Evolutionary conservation across 2,888 invertebrate genomes (phyloP).

Genomic region (Drosophila algonquin): DNA sequence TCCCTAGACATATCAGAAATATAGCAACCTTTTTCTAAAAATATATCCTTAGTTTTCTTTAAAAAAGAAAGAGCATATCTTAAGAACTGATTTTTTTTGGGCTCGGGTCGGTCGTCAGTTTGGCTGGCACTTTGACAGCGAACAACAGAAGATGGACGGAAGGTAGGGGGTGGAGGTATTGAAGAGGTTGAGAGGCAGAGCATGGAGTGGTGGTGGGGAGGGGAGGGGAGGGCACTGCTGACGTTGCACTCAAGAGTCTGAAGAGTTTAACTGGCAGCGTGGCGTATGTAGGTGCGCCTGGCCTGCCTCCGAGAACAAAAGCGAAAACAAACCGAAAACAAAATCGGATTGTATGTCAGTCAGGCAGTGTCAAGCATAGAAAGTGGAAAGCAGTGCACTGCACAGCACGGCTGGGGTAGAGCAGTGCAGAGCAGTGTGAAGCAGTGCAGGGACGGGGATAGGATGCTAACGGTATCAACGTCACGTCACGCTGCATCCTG

Average conservation of each 20-base stretch:
- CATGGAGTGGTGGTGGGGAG: not conserved
- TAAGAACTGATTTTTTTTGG: conserved; percentile 27
- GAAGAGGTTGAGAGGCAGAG: not conserved
- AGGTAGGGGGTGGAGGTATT: not conserved
- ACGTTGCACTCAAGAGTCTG: conserved; percentile 28
- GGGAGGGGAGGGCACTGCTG: conserved; percentile 28
- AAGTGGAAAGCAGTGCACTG: not conserved
- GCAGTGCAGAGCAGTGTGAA: not conserved
- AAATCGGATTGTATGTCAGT: conserved; percentile 16
- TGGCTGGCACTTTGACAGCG: conserved; percentile 48
- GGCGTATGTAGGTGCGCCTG: not conserved
- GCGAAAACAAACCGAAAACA: not conserved
- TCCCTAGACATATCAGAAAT: not conserved
- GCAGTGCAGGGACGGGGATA: not conserved
- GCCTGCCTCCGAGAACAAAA: conserved; percentile 17
- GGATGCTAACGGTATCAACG: not conserved
- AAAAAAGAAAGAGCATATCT: not conserved
- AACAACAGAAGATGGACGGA: not conserved
- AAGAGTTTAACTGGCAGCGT: conserved; percentile 1
- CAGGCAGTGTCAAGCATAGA: not conserved
- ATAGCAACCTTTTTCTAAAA: not conserved
- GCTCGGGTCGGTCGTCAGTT: conserved; percentile 48
- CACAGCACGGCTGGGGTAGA: not conserved
- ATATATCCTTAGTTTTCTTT: not conserved
- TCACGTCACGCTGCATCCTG: not conserved